phyloP scores from a whole-genome alignment of 2,797 vertebrate genomes.

The Ispidina picta region DNA sequence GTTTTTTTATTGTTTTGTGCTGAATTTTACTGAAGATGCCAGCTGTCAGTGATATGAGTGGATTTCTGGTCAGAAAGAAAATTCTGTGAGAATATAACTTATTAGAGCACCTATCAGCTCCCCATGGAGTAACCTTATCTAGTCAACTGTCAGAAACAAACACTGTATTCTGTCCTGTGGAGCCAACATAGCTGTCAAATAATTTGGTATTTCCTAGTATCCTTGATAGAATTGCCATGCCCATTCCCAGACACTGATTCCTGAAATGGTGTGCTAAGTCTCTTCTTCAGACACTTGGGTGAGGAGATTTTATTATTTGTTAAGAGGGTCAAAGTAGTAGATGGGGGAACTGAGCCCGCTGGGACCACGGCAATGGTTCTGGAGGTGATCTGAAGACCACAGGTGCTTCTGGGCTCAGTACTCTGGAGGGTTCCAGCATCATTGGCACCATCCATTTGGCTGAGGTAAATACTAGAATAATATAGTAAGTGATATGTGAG shows the following conservation, averaged over 20 bases:
- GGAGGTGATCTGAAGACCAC: neutral
- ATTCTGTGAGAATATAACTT: neutral
- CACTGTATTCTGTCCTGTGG: neutral
- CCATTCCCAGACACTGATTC: neutral
- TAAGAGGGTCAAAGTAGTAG: neutral
- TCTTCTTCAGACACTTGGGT: neutral
- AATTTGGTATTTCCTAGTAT: neutral
- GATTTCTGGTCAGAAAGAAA: slow-evolving; percentile 1
- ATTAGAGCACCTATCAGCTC: neutral
- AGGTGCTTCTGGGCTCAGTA: neutral
- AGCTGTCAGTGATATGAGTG: neutral
- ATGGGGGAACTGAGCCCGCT: neutral
- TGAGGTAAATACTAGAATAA: neutral
- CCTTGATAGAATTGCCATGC: neutral
- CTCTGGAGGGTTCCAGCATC: neutral
- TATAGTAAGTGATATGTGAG: neutral
- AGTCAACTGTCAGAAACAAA: slow-evolving; percentile 30
- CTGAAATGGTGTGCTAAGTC: neutral
- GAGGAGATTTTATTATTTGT: neutral
- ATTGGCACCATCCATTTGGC: neutral
- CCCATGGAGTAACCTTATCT: neutral
- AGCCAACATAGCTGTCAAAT: neutral
- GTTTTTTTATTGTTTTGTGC: neutral
- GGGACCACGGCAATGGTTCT: neutral
- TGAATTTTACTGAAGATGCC: neutral